A percentile compares a stretch with the other conserved stretches of the same genome.
Evolutionary conservation across 2,113 vertebrate genomes (phyloP).

Genomic region (Anguilla rostrata): DNA sequence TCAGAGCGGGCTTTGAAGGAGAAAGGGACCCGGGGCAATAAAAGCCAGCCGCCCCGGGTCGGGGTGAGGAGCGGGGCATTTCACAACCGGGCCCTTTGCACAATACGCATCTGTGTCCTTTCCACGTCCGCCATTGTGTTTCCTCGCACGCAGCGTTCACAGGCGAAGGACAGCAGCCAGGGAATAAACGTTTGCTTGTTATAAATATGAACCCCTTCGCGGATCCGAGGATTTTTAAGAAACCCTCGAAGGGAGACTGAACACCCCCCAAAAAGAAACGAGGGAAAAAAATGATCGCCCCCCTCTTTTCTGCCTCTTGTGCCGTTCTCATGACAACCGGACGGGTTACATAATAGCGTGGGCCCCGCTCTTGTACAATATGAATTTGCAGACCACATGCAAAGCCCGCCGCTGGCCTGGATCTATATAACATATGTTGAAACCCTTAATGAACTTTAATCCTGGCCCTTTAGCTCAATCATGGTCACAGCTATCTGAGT

Average conservation of each 20-base stretch:
- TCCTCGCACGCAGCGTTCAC: neutral
- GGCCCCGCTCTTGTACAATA: constrained; percentile 45
- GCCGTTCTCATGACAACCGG: constrained; percentile 22
- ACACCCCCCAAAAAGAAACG: neutral
- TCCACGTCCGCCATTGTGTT: neutral
- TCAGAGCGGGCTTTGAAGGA: neutral
- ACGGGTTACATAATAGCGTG: constrained; percentile 59
- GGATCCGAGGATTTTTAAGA: too few species aligned
- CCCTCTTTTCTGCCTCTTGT: neutral
- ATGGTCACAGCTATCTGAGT: constrained; percentile 47
- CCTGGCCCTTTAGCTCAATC: constrained; percentile 25
- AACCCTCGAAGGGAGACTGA: neutral
- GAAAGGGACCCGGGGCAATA: neutral
- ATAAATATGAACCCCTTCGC: too few species aligned
- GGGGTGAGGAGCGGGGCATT: neutral
- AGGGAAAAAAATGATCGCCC: neutral
- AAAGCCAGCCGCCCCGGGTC: neutral
- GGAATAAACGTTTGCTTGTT: neutral
- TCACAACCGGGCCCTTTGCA: neutral
- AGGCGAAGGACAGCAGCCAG: neutral
- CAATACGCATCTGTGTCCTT: neutral
- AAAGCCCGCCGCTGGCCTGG: constrained; percentile 46
- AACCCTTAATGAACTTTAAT: constrained; percentile 15
- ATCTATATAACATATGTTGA: constrained; percentile 6
- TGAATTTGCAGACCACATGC: constrained; percentile 62